phyloP scores from a whole-genome alignment of 2,797 vertebrate genomes.

The Glyptemys insculpta region DNA sequence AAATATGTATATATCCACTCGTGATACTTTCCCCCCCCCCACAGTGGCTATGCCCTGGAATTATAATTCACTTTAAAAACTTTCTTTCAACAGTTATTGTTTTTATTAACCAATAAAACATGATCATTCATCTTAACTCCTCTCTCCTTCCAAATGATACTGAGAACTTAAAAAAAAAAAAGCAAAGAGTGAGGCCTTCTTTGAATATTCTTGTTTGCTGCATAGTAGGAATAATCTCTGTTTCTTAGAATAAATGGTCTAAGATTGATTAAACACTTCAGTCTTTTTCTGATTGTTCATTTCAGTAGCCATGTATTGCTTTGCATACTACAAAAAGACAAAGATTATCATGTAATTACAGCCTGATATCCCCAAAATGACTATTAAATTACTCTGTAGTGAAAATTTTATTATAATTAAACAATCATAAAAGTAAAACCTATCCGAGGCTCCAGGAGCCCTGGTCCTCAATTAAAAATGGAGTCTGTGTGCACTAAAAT shows the following conservation, averaged over 20 bases:
- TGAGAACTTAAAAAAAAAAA: not conserved
- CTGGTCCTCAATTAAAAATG: not conserved
- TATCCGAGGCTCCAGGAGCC: not conserved
- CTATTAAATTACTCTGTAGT: not conserved
- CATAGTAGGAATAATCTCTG: not conserved
- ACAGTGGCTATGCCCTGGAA: not conserved
- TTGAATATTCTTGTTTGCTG: not conserved
- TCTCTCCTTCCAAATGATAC: not conserved
- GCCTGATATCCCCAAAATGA: not conserved
- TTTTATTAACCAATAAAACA: not conserved
- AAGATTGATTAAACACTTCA: not conserved
- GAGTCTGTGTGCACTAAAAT: not conserved
- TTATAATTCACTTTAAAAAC: not conserved
- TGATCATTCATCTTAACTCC: not conserved
- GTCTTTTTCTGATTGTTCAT: not conserved
- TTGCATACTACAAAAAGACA: not conserved
- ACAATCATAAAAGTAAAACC: not conserved
- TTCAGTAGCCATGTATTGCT: not conserved
- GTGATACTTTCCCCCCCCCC: not conserved
- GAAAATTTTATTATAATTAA: not conserved
- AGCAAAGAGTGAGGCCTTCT: not conserved
- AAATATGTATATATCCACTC: fast-evolving
- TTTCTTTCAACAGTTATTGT: not conserved
- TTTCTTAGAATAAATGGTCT: not conserved
- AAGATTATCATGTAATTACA: not conserved